Conservation (phyloP, 2,113 vertebrate genomes). For the Atlantisia rogersi region DNA sequence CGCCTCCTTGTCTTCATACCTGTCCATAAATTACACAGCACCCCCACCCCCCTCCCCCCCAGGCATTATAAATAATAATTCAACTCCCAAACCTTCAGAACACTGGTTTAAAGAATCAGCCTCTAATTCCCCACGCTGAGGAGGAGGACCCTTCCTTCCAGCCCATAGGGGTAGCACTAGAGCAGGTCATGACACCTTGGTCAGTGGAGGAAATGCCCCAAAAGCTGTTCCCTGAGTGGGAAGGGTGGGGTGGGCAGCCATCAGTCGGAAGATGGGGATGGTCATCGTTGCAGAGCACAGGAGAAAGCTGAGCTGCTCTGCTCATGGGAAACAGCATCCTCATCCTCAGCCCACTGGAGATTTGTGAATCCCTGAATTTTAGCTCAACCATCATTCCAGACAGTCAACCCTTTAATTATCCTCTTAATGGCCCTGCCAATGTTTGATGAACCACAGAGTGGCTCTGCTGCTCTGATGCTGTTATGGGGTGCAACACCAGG, state of each 20-base stretch:
- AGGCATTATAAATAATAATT: slow-evolving; percentile 61
- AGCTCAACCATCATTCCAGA: not conserved
- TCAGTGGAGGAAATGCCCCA: not conserved
- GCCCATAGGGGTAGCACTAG: not conserved
- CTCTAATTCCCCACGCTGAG: not conserved
- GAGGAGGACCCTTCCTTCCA: not conserved
- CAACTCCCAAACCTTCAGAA: slow-evolving; percentile 39
- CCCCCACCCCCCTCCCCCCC: not conserved
- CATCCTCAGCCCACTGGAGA: accelerated
- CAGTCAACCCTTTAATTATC: not conserved
- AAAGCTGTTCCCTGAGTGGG: not conserved
- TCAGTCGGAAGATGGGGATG: not conserved
- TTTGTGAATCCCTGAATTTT: not conserved
- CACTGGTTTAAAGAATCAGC: slow-evolving; percentile 27
- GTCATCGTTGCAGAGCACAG: not conserved
- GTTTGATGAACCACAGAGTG: not conserved
- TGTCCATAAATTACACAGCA: slow-evolving; percentile 35
- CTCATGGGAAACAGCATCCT: not conserved
- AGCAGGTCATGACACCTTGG: not conserved
- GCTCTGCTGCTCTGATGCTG: not conserved
- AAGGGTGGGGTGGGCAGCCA: not conserved
- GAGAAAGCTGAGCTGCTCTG: not conserved
- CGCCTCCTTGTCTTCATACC: slow-evolving; percentile 60
- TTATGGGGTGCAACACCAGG: accelerated
- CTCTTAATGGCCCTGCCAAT: not conserved